phyloP scores from a whole-genome alignment of 2,888 invertebrate species.

The Drosophila buzzatii region DNA sequence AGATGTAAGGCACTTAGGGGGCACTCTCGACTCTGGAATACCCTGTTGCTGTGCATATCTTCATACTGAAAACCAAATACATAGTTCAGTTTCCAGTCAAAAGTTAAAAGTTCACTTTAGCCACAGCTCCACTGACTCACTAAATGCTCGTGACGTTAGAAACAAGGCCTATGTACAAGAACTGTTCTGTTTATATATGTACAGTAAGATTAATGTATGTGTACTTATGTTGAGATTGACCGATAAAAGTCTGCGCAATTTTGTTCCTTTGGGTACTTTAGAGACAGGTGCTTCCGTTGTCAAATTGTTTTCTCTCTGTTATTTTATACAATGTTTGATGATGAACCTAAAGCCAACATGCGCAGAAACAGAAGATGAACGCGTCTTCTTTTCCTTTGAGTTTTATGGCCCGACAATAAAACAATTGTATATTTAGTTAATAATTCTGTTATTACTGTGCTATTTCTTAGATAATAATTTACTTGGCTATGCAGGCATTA shows the following conservation, averaged over 20 bases:
- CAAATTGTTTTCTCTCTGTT: conserved; percentile 9
- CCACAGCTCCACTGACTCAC: background rate
- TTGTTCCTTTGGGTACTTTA: background rate
- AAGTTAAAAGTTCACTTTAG: too few species aligned
- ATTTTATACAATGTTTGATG: conserved; percentile 2
- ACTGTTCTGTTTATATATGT: background rate
- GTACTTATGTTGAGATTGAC: conserved; percentile 13
- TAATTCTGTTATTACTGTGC: background rate
- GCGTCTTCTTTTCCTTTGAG: background rate
- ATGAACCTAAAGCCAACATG: conserved; percentile 2
- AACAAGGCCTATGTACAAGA: background rate
- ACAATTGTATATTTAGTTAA: background rate
- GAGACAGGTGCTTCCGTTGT: conserved; percentile 46
- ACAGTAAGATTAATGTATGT: conserved; percentile 19
- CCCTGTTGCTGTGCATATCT: background rate
- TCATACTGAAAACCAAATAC: background rate
- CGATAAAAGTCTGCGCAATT: conserved; percentile 39
- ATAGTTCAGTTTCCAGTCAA: background rate
- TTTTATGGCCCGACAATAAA: background rate
- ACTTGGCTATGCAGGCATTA: background rate
- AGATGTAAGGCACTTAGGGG: background rate
- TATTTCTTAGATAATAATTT: background rate
- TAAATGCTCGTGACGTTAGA: background rate
- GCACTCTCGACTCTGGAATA: background rate
- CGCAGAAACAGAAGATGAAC: conserved; percentile 12